Evolutionary conservation across 2,888 invertebrate genomes (phyloP), one percentile per base, ranked within the genome.

Genomic region (Portevinia maculata): DNA sequence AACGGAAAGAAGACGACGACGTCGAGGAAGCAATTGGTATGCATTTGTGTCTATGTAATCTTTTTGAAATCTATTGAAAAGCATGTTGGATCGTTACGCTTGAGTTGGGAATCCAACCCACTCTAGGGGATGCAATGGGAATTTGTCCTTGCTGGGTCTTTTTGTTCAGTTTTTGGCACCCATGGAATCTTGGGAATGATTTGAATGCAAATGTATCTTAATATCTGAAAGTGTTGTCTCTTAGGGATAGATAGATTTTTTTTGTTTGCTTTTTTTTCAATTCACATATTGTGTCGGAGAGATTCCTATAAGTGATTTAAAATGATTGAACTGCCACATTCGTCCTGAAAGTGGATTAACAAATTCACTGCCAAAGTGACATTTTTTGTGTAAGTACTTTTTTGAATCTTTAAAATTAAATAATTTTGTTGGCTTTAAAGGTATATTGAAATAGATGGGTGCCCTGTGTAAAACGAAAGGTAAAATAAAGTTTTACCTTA

Each of bases 1-100:
- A 44, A 19, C 17, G 9, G 21, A 46, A 44, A 50, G 24, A 64
- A 44, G 28, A 69, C 46, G 46, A 69, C 30, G 52, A 59, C 53
- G 62, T 24, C 57, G 48, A 69, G 53, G 71, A 79, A 83, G 78
- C 83, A 83, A 83, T 83, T 83, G 83, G 83, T 83, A 83, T 83
- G 83, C 78, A 83, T 76, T 83, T 83, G 78, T 73, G 83, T 83
- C 71, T 71, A 83, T 78, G 71, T 78, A 83, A 83, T 83, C 83
- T 83, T 78, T 83, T 83, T 67, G 83, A 83, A 78, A 83, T 83
- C 83, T 83, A 83, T 83, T 83, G 83, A 83, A 83, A 71, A 83
- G 78, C 83, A 83, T 83, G 83, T 67, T 73, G 83, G 78, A 83
- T 83, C 67, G 71, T 78, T 78, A 83, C 83, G 83, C 78, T 83